A percentile compares a stretch with the other conserved stretches of the same genome.
Conservation (phyloP, 2,113 vertebrate species). For the Mugil cephalus region DNA sequence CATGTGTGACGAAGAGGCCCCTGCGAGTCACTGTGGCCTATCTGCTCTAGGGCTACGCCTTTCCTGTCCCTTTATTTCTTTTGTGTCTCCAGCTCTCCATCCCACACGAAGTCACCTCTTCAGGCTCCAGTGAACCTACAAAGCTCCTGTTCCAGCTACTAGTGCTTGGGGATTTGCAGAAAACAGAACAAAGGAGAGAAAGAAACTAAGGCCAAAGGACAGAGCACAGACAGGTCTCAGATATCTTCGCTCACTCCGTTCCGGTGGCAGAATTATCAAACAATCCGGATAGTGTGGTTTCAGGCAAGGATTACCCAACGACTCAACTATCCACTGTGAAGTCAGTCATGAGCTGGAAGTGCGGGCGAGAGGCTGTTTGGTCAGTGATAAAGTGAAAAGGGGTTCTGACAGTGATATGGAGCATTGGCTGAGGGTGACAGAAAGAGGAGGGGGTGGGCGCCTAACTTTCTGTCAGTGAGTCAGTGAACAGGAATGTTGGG, state of each 20-base stretch:
- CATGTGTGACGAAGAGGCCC: neutral
- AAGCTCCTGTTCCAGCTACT: constrained; percentile 30
- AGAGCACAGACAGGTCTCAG: constrained; percentile 47
- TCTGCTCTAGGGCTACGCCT: constrained; percentile 15
- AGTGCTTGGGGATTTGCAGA: constrained; percentile 42
- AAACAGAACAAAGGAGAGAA: constrained; percentile 32
- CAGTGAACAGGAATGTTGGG: constrained; percentile 82
- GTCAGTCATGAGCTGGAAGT: constrained; percentile 37
- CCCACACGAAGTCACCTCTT: constrained; percentile 44
- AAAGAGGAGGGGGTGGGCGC: constrained; percentile 54
- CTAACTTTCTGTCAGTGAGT: constrained; percentile 82
- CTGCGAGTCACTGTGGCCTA: neutral
- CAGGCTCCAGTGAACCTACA: constrained; percentile 27
- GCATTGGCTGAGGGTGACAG: constrained; percentile 56
- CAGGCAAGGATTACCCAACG: constrained; percentile 64
- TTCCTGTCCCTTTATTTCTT: constrained; percentile 21
- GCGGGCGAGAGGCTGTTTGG: constrained; percentile 33
- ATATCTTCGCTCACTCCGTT: constrained; percentile 56
- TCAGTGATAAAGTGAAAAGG: constrained; percentile 62
- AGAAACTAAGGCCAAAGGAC: constrained; percentile 34
- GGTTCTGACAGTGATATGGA: constrained; percentile 61
- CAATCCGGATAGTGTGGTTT: constrained; percentile 59
- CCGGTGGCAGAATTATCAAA: constrained; percentile 60
- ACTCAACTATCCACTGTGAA: constrained; percentile 53
- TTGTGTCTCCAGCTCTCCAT: constrained; percentile 24